Evolutionary conservation across 2,113 vertebrate species (phyloP).

Genomic region (Accipiter virgatus): DNA sequence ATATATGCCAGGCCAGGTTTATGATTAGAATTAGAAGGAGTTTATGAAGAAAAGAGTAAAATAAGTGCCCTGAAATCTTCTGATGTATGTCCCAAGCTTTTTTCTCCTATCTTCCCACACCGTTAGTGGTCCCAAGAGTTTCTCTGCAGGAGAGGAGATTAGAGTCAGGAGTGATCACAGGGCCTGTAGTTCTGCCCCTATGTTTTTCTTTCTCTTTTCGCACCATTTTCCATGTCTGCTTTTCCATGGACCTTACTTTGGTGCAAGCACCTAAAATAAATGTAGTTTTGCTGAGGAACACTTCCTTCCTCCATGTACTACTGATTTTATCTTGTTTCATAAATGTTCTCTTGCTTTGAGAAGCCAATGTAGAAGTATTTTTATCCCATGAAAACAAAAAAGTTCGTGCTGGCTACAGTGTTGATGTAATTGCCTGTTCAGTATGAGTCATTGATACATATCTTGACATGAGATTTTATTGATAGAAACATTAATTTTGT

Average conservation of each 20-base stretch:
- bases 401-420: background rate
- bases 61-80: background rate
- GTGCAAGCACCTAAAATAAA: background rate
- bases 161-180: background rate
- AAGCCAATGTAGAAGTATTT: background rate
- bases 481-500: conserved; percentile 41
- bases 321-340: background rate
- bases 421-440: conserved; percentile 6
- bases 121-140: background rate
- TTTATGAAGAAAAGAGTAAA: background rate
- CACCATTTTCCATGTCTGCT: background rate
- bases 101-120: background rate
- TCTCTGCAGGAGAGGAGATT: background rate
- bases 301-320: background rate
- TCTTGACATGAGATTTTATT: conserved; percentile 30
- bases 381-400: background rate
- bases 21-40: background rate
- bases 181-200: background rate
- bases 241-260: background rate
- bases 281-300: background rate
- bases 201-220: background rate
- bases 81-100: background rate
- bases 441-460: background rate
- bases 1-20: background rate
- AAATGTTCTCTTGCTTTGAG: background rate